Base-by-base conservation (phyloP, 1,140 invertebrate genomes). In the Drosophila quadrilineata region DNA sequence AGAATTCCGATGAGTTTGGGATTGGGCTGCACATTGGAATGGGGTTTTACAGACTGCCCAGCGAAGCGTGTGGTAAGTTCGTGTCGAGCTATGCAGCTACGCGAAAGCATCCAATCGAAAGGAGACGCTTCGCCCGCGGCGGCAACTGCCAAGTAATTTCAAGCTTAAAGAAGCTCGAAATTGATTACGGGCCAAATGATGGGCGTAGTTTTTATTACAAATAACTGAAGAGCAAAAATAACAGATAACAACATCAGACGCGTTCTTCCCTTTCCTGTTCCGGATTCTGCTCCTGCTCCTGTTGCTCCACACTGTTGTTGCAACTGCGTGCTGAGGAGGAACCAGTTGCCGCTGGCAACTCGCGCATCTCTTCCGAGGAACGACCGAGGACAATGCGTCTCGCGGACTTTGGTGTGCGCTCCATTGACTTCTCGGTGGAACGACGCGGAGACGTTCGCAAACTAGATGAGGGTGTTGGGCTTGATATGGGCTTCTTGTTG, bases 401-500 rank as follows among this genome's bases (percentile, higher is more conserved):
- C 6, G 36, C 40, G 1, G 85, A 75, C 24, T 88, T 86, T 1
- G 71, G 63, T 3, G 87, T 87, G 2, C 70, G 67, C 1, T 77
- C 75, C 63, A 70, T 26, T 10, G 80, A 86, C 50, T 80, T 85
- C 10, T 72, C 70, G 6, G 65, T 10, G 9, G 84, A 82, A 3
- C 57, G 68, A 4, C 67, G 67, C 0, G 70, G 63, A 2, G 85
- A 72, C 3, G 60, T 62, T 6, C 65, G 35, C 9, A 77, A 22
- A 52, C 82, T 88, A 5, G 75, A 68, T 0, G 53, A 40, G 0
- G 84, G 79, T 6, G 87, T 75, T 6, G 54, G 45, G 1, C 57
- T 66, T 2, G 40, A 29, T 2, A 88, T 72, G 3, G 87, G 87
- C 9, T 89, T 89, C 40, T 85, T 86, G 24, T 87, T 85, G 56